Evolutionary conservation across 2,888 invertebrate species (phyloP).

Genomic region (Hypena proboscidalis): DNA sequence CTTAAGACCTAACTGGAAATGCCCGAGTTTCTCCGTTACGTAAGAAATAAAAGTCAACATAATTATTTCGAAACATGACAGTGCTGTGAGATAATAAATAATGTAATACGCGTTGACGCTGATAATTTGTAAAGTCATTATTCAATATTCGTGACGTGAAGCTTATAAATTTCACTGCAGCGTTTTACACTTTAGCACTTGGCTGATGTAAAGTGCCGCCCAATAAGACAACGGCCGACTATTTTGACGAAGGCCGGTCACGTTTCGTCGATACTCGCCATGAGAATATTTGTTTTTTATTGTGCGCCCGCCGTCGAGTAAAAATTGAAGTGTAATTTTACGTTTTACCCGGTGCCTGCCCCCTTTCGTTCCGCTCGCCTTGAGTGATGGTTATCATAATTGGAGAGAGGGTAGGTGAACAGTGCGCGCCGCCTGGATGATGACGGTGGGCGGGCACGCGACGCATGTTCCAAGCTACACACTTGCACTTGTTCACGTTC

Average conservation of each 20-base stretch:
- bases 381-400: slow-evolving; percentile 85
- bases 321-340: slow-evolving; percentile 85
- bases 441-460: slow-evolving; percentile 70
- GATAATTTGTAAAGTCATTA: slow-evolving; percentile 76
- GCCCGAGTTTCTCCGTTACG: slow-evolving; percentile 21
- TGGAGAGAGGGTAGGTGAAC: slow-evolving; percentile 81
- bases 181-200: slow-evolving; percentile 85
- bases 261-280: slow-evolving; percentile 83
- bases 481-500: slow-evolving; percentile 34
- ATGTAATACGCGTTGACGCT: slow-evolving; percentile 64
- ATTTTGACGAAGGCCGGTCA: slow-evolving; percentile 85
- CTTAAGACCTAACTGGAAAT: slow-evolving; percentile 18
- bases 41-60: slow-evolving; percentile 39
- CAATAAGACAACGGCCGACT: slow-evolving; percentile 81
- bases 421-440: slow-evolving; percentile 67
- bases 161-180: slow-evolving; percentile 80
- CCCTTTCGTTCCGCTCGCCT: slow-evolving; percentile 85
- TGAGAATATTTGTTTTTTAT: slow-evolving; percentile 86
- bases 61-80: slow-evolving; percentile 48
- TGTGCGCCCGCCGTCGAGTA: slow-evolving; percentile 78
- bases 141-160: slow-evolving; percentile 81
- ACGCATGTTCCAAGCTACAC: slow-evolving; percentile 54
- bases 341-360: slow-evolving; percentile 83
- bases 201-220: slow-evolving; percentile 76
- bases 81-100: slow-evolving; percentile 49